phyloP scores from a whole-genome alignment of 1,140 invertebrate species.

The Hydropsyche tenuis region DNA sequence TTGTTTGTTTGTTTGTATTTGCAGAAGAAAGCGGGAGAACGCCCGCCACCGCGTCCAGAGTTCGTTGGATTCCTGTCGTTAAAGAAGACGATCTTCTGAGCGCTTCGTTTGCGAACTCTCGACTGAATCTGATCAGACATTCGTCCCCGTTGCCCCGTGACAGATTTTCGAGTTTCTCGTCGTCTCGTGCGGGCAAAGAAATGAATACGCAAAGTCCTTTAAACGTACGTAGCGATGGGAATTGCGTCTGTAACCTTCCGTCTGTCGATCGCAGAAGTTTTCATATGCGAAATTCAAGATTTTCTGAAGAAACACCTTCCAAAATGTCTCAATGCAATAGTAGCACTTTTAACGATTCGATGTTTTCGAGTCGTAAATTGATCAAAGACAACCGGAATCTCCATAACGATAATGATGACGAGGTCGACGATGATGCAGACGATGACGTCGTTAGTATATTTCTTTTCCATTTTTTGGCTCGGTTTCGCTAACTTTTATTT shows the following conservation, averaged over 20 bases:
- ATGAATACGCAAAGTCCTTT: too few relatives aligned
- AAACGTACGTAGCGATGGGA: too few relatives aligned
- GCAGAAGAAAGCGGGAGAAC: conserved; percentile 38
- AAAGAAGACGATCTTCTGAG: conserved; percentile 36
- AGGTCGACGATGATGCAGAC: conserved; percentile 14
- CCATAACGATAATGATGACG: conserved; percentile 10
- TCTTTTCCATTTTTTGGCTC: neutral
- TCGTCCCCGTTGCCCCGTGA: neutral
- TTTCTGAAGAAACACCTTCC: neutral
- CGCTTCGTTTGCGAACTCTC: conserved; percentile 30
- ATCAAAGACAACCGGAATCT: neutral
- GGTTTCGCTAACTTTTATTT: too few relatives aligned
- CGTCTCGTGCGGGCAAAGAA: too few relatives aligned
- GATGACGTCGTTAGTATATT: conserved; percentile 23
- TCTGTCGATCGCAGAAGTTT: neutral
- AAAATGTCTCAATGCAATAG: neutral
- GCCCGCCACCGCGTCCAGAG: neutral
- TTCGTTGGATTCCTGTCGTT: conserved; percentile 38
- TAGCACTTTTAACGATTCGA: neutral
- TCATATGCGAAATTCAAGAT: neutral
- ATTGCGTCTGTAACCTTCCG: neutral
- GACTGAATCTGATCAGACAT: neutral
- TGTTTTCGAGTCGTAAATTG: neutral
- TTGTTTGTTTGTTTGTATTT: neutral
- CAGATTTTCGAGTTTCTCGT: too few relatives aligned